A percentile compares a stretch with the other conserved stretches of the same genome.
Evolutionary conservation across 2,113 vertebrate species (phyloP).

Genomic region (Dicentrarchus labrax): DNA sequence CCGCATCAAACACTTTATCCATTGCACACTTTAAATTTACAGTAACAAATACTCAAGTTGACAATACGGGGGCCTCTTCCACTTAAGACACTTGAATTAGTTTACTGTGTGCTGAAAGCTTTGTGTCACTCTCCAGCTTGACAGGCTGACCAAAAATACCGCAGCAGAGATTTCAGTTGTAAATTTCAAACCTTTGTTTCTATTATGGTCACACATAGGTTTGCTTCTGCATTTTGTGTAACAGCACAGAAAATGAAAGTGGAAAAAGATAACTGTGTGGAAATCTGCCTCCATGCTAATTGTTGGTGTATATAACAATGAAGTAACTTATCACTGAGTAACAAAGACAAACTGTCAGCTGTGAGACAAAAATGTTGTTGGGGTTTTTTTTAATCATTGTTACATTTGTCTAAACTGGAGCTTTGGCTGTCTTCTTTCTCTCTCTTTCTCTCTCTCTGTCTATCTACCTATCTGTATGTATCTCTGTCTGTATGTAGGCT

Average conservation of each 20-base stretch:
- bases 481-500: not conserved
- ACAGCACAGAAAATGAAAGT: conserved; percentile 48
- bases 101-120: conserved; percentile 37
- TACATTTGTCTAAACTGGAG: too few relatives aligned
- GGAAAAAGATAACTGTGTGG: conserved; percentile 24
- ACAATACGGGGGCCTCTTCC: conserved; percentile 33
- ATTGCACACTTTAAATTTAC: conserved; percentile 12
- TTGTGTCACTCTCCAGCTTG: conserved; percentile 18
- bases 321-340: too few relatives aligned
- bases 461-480: not conserved
- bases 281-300: conserved; percentile 21
- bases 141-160: not conserved
- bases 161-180: conserved; percentile 33
- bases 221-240: conserved; percentile 53
- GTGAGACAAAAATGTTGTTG: not conserved
- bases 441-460: not conserved
- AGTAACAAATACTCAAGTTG: conserved; percentile 18
- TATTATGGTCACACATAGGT: conserved; percentile 29
- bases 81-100: conserved; percentile 40
- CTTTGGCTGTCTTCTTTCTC: too few relatives aligned
- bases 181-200: conserved; percentile 37
- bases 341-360: not conserved
- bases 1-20: conserved; percentile 8
- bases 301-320: not conserved
- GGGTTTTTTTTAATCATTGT: too few relatives aligned